These are phyloP conservation scores for Cyphomyrus plagiostoma DNA, from an alignment of 2,113 vertebrate genomes.

Conservation along the genomic window DNA sequence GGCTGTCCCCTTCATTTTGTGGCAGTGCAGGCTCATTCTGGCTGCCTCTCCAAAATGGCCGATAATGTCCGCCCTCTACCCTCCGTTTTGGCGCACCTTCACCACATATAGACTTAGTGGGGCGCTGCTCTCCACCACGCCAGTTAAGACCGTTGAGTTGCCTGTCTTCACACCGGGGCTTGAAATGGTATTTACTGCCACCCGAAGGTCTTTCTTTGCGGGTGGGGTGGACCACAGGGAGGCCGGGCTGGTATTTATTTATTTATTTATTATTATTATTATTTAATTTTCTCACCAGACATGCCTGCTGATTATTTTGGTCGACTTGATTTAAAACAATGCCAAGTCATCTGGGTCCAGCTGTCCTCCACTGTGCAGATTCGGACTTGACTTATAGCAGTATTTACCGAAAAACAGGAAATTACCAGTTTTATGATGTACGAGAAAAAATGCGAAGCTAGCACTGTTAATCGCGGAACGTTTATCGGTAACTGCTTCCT, in stretches of 20 bases:
- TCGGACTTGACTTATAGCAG: neutral
- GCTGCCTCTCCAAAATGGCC: constrained; percentile 87
- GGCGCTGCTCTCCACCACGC: constrained; percentile 64
- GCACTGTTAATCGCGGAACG: neutral
- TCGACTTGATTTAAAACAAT: neutral
- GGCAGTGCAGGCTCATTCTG: constrained; percentile 64
- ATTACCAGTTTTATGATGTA: neutral
- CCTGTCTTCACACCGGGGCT: constrained; percentile 84
- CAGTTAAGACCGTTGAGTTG: constrained; percentile 48
- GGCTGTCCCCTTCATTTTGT: constrained; percentile 83
- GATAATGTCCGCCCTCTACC: constrained; percentile 75
- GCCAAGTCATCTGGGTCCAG: neutral
- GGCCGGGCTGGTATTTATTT: neutral
- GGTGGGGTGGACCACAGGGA: neutral
- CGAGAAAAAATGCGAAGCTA: neutral
- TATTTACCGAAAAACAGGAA: neutral
- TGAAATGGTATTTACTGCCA: constrained; percentile 65
- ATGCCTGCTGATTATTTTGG: neutral
- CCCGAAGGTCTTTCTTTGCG: neutral
- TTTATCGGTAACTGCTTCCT: neutral
- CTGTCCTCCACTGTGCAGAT: neutral
- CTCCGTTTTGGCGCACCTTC: constrained; percentile 56
- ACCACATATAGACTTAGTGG: constrained; percentile 55
- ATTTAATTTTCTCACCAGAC: neutral
- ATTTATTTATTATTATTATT: neutral